These are phyloP conservation scores for Acrocyrtus sp. DNA, from an alignment of 2,888 invertebrate species.

Conservation along the genomic window DNA sequence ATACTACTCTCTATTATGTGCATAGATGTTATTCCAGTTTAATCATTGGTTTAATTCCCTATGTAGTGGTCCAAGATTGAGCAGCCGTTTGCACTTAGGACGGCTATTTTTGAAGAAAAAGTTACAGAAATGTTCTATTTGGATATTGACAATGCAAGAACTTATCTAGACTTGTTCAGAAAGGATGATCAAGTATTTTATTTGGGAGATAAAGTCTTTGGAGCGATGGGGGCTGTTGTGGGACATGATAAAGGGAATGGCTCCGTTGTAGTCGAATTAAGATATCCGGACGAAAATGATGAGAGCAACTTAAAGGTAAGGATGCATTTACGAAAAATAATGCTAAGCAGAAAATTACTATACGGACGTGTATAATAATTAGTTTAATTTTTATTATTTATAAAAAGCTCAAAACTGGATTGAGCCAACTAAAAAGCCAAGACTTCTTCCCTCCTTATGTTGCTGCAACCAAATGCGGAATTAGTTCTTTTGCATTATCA, in stretches of 20 bases:
- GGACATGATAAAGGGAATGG: slow-evolving; percentile 51
- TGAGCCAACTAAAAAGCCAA: slow-evolving; percentile 47
- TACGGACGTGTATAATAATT: not conserved
- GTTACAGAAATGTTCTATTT: slow-evolving; percentile 57
- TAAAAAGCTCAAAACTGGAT: slow-evolving; percentile 31
- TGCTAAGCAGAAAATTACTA: too few relatives aligned
- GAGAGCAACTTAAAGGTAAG: slow-evolving; percentile 51
- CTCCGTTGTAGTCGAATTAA: slow-evolving; percentile 49
- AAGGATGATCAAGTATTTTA: slow-evolving; percentile 59
- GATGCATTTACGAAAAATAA: too few relatives aligned
- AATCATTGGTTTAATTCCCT: slow-evolving; percentile 20
- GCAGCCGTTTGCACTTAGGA: slow-evolving; percentile 77
- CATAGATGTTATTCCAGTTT: not conserved
- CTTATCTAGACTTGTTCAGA: slow-evolving; percentile 52
- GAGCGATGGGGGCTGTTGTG: slow-evolving; percentile 53
- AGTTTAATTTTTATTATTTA: not conserved
- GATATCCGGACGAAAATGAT: slow-evolving; percentile 27
- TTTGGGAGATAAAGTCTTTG: slow-evolving; percentile 54
- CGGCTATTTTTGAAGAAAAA: slow-evolving; percentile 70
- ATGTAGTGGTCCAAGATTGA: slow-evolving; percentile 74
- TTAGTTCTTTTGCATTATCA: slow-evolving; percentile 75
- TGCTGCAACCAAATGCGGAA: slow-evolving; percentile 68
- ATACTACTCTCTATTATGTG: not conserved
- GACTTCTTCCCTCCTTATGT: slow-evolving; percentile 47
- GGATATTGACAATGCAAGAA: slow-evolving; percentile 46